Percentiles rank a stretch among this genome's conserved stretches.
These are phyloP conservation scores for Drosophila lutescens DNA, from an alignment of 2,888 invertebrate genomes.

Conservation along the genomic window DNA sequence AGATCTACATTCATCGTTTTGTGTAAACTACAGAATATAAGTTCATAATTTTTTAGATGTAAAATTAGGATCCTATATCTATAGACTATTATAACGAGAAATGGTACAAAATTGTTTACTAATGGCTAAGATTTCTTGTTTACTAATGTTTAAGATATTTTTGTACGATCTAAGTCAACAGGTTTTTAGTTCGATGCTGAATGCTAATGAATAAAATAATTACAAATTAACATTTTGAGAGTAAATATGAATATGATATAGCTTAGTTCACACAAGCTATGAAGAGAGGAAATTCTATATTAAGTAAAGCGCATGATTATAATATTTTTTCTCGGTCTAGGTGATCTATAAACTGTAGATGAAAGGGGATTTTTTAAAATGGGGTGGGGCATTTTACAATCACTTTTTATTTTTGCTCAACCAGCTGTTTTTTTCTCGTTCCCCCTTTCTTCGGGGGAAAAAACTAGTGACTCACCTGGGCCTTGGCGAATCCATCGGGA, in stretches of 20 bases:
- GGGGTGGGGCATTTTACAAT: slow-evolving; percentile 8
- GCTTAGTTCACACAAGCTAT: no score
- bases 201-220: neutral
- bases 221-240: neutral
- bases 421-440: slow-evolving; percentile 2
- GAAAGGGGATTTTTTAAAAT: neutral
- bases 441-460: neutral
- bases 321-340: neutral
- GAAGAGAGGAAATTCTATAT: no score
- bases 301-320: neutral
- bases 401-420: slow-evolving; percentile 3
- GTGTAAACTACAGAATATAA: no score
- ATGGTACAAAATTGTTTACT: no score
- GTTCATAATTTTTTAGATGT: no score
- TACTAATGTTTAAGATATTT: neutral
- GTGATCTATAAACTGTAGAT: neutral
- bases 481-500: slow-evolving; percentile 96
- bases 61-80: no score
- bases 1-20: no score
- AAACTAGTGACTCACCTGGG: slow-evolving; percentile 86
- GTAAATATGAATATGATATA: neutral
- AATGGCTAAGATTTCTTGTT: no score
- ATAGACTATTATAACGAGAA: no score
- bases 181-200: neutral
- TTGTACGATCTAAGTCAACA: neutral